Evolutionary conservation across 2,888 invertebrate genomes (phyloP), one percentile per base, ranked within the genome.

Genomic region (Andricus quercusramuli): DNA sequence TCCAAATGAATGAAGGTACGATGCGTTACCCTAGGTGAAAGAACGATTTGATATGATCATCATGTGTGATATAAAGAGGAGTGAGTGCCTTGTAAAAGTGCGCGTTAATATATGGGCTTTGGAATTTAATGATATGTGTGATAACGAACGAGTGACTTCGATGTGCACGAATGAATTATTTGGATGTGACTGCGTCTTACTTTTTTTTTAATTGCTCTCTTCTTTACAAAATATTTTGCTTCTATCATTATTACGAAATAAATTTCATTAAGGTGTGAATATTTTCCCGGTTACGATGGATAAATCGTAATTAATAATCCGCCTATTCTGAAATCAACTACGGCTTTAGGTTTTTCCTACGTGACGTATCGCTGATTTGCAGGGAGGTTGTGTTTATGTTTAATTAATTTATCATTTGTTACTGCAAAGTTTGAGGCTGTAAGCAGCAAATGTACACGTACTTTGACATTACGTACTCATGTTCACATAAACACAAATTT

Each of bases 131-230:
- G 83, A 85, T 85, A 85, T 85, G 83, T 84, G 59, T 62, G 59
- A 81, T 76, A 66, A 56, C 56, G 56, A 74, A 82, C 70, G 62
- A 77, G 74, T 82, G 78, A 85, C 83, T 90, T 89, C 89, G 90
- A 89, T 89, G 89, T 87, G 85, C 83, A 84, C 81, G 86, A 88
- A 86, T 83, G 83, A 84, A 80, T 80, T 76, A 78, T 25, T 80
- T 56, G 77, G 65, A 79, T 51, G 82, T 86, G 85, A 85, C 86
- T 83, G 84, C 84, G 84, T 83, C 83, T 82, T 82, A 11, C 2
- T 80, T 78, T 59, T 59, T 25, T 62, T 62, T 9, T 13, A 32
- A 56, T 70, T 51, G 3, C 32, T 20, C 74, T 1, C 22, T 47
- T 25, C 25, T 6, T 25, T 11, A 62, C 22, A 25, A 8, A 62